Conservation (phyloP, 2,888 invertebrate genomes). For the Choreutis nemorana region DNA sequence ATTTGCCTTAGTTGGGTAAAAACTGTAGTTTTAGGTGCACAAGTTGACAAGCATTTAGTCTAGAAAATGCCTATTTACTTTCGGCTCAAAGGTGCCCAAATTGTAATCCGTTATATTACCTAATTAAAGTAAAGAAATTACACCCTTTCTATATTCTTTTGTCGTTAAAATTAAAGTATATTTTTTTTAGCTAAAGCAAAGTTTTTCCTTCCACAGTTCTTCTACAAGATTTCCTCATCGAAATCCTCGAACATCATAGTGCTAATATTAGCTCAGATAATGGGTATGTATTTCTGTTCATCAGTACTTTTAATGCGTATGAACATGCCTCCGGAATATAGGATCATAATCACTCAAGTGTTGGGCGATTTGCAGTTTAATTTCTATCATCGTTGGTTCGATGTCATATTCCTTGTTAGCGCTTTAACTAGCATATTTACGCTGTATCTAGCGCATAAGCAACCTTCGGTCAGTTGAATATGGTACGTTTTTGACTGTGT, state of each 20-base stretch:
- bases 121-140: no score
- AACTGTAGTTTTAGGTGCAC: no score
- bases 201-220: no score
- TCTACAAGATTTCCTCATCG: slow-evolving; percentile 98
- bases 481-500: no score
- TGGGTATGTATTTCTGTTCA: slow-evolving; percentile 99
- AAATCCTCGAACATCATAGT: slow-evolving; percentile 99
- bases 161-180: no score
- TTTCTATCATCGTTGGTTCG: slow-evolving; percentile 99
- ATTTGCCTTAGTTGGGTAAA: no score
- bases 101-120: no score
- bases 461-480: slow-evolving; percentile 70
- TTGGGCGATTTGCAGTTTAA: slow-evolving; percentile 97
- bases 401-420: slow-evolving; percentile 97
- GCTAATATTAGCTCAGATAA: slow-evolving; percentile 94
- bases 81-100: no score
- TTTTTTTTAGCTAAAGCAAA: no score
- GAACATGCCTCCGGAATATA: slow-evolving; percentile 99
- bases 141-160: no score
- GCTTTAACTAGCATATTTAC: slow-evolving; percentile 96
- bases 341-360: slow-evolving; percentile 86
- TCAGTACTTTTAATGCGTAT: slow-evolving; percentile 96
- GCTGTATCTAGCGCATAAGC: slow-evolving; percentile 94
- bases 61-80: no score
- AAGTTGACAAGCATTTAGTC: no score